Conservation (phyloP, 1,140 invertebrate species). For the Zophobas morio region DNA sequence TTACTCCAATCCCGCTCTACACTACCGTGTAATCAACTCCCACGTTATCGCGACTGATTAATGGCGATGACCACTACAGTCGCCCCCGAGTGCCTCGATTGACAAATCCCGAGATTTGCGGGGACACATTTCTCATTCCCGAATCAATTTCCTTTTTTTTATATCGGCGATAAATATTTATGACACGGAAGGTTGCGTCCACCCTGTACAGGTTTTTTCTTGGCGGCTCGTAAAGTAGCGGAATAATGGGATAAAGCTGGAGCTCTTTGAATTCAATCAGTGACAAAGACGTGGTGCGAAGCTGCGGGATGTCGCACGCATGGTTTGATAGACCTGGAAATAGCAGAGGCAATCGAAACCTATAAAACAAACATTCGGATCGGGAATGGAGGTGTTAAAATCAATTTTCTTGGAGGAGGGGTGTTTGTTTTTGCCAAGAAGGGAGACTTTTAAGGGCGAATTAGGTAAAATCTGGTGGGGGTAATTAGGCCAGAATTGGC, state of each 20-base stretch:
- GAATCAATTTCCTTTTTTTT: neutral
- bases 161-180: conserved; percentile 6
- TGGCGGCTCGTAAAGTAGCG: conserved; percentile 30
- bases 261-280: conserved; percentile 29
- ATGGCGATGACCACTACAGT: neutral
- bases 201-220: neutral
- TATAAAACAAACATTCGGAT: conserved; percentile 30
- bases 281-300: conserved; percentile 29
- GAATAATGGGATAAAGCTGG: conserved; percentile 41
- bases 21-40: no score
- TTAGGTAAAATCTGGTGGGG: no score
- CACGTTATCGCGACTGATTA: conserved; percentile 7
- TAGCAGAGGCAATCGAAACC: conserved; percentile 25
- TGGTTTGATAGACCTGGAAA: conserved; percentile 34
- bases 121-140: no score
- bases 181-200: conserved; percentile 2
- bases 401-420: conserved; percentile 14
- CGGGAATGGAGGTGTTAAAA: conserved; percentile 4
- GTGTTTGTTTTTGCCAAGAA: conserved; percentile 1
- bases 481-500: conserved; percentile 8
- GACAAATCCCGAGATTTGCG: conserved; percentile 12
- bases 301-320: conserved; percentile 35
- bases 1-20: no score
- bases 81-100: neutral
- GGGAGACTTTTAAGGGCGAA: no score